These are phyloP conservation scores for Rhadinocentrus ornatus DNA, from an alignment of 2,797 vertebrate genomes.

Conservation along the genomic window DNA sequence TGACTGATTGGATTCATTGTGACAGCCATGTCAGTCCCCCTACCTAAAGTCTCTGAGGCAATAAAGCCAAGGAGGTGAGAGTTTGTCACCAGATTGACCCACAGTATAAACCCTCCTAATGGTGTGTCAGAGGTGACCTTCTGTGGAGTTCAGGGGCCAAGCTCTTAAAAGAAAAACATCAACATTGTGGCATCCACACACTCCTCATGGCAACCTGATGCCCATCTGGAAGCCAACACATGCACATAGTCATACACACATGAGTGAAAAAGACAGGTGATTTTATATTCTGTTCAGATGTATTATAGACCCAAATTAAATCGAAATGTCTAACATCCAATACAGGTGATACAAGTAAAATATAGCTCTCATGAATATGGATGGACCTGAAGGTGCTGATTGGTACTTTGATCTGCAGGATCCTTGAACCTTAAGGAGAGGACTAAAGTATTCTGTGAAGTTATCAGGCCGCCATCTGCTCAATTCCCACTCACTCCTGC, in stretches of 20 bases:
- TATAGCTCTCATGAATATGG: conserved; percentile 45
- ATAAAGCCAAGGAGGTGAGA: conserved; percentile 71
- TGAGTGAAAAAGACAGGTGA: background rate
- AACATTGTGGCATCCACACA: conserved; percentile 45
- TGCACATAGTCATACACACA: background rate
- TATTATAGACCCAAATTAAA: conserved; percentile 30
- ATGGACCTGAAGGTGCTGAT: conserved; percentile 39
- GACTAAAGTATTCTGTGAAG: conserved; percentile 32
- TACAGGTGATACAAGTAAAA: conserved; percentile 15
- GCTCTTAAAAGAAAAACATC: conserved; percentile 72
- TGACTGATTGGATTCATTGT: conserved; percentile 66
- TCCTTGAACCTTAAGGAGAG: conserved; percentile 31
- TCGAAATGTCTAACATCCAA: conserved; percentile 25
- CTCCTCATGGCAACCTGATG: conserved; percentile 57
- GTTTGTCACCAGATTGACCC: conserved; percentile 66
- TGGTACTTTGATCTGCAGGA: conserved; percentile 52
- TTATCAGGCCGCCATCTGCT: conserved; percentile 66
- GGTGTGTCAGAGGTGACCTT: conserved; percentile 74
- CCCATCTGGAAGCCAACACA: conserved; percentile 66
- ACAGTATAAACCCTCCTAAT: conserved; percentile 46
- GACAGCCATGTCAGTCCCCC: conserved; percentile 63
- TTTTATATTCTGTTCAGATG: conserved; percentile 3
- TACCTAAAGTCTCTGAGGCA: conserved; percentile 44
- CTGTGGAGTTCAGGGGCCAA: conserved; percentile 74
- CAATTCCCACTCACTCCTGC: conserved; percentile 58